These are phyloP conservation scores for Dasysyrphus tricinctus DNA, from an alignment of 2,888 invertebrate species.

Conservation along the genomic window DNA sequence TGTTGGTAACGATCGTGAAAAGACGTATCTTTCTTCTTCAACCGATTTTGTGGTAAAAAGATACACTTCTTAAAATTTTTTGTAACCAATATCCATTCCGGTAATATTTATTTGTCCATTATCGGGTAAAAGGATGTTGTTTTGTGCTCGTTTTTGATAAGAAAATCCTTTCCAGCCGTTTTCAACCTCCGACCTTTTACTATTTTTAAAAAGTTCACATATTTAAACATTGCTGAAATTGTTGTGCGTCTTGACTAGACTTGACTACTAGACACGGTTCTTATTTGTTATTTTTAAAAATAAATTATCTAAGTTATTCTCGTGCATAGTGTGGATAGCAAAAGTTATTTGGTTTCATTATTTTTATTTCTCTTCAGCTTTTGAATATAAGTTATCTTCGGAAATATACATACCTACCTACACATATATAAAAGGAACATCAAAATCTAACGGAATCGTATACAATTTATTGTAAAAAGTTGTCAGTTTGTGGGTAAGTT, in stretches of 20 bases:
- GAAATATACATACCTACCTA: neutral
- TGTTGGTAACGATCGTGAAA: slow-evolving; percentile 83
- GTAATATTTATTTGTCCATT: neutral
- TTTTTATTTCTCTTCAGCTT: slow-evolving; percentile 40
- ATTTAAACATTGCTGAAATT: neutral
- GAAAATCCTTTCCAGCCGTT: neutral
- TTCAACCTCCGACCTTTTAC: slow-evolving; percentile 1
- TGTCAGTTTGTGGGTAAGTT: slow-evolving; percentile 68
- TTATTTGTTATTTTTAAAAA: neutral
- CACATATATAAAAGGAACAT: slow-evolving; percentile 21
- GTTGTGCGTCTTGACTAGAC: slow-evolving; percentile 25
- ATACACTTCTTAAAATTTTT: neutral
- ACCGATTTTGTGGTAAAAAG: slow-evolving; percentile 72
- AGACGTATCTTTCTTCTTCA: slow-evolving; percentile 81
- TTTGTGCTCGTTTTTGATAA: neutral
- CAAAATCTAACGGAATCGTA: slow-evolving; percentile 40
- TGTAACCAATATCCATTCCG: neutral
- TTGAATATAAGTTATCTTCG: slow-evolving; percentile 24
- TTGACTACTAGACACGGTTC: neutral
- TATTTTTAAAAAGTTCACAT: neutral
- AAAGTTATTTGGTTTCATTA: slow-evolving; percentile 12
- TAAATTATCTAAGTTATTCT: slow-evolving; percentile 8
- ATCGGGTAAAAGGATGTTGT: slow-evolving; percentile 18
- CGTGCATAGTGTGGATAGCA: slow-evolving; percentile 40
- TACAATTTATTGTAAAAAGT: slow-evolving; percentile 8